phyloP scores from a whole-genome alignment of 2,797 vertebrate genomes.

The Danio tinwini region DNA sequence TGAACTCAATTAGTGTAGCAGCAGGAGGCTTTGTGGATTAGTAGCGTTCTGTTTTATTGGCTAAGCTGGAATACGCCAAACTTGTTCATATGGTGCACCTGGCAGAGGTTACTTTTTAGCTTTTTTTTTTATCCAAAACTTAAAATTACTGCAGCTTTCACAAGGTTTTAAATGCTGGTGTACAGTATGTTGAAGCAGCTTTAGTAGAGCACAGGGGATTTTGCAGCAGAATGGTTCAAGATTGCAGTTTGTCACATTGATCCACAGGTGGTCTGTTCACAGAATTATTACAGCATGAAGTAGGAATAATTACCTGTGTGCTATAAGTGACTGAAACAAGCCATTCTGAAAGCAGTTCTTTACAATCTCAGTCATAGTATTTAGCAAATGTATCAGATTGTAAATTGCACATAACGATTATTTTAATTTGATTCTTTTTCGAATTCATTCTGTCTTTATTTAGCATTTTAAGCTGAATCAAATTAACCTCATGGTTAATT shows the following conservation, averaged over 20 bases:
- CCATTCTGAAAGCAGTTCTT: background rate
- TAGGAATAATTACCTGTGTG: background rate
- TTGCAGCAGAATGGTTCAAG: background rate
- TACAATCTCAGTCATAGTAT: background rate
- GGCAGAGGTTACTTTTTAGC: constrained; percentile 5
- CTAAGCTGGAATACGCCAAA: constrained; percentile 24
- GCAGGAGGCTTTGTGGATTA: constrained; percentile 39
- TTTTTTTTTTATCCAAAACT: background rate
- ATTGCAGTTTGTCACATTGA: background rate
- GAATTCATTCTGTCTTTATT: background rate
- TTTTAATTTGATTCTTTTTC: background rate
- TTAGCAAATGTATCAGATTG: background rate
- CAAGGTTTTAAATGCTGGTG: background rate
- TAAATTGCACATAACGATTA: background rate
- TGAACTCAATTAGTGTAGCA: constrained; percentile 55
- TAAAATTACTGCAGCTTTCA: background rate
- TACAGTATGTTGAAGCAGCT: background rate
- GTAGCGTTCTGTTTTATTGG: constrained; percentile 33
- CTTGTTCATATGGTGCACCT: constrained; percentile 2
- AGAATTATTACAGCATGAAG: background rate
- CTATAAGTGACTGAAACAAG: background rate
- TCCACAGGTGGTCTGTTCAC: background rate
- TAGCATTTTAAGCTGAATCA: no score
- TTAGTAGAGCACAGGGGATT: background rate
- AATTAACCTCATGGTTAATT: no score